Base-by-base conservation (phyloP, 2,797 vertebrate species). In the Phalloptychus januarius region DNA sequence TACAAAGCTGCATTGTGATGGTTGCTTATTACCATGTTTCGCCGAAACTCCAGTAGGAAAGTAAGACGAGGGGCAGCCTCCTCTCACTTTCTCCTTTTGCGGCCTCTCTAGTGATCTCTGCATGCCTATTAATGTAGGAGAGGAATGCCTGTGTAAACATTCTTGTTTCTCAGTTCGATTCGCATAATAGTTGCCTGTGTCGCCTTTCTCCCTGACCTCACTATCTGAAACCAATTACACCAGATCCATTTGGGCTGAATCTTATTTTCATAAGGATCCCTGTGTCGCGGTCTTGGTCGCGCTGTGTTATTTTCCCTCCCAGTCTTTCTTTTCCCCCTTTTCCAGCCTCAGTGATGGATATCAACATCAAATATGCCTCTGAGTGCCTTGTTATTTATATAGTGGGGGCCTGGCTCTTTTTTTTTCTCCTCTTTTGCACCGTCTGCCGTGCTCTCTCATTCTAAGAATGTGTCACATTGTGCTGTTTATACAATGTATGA, bases 181-280 rank as follows among this genome's bases (percentile, higher is more conserved):
- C 95, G 95, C 96, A 96, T 97, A 98, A 97, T 97, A 96, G 95
- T 95, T 94, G 96, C 96, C 96, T 94, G 95, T 98, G 97, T 99
- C 96, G 86, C 96, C 96, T 98, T 98, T 97, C 97, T 97, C 95
- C 96, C 96, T 97, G 97, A 98, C 97, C 97, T 96, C 92, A 90
- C 97, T 98, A 98, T 99, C 98, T 99, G 97, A 98, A 99, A 98
- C 97, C 98, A 99, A 99, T 98, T 99, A 99, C 96, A 94, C 93
- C 95, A 95, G 97, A 98, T 98, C 97, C 97, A 97, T 98, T 98
- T 97, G 97, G 97, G 95, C 96, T 95, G 96, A 96, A 97, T 97
- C 96, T 97, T 99, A 98, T 98, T 98, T 98, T 98, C 97, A 96
- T 98, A 98, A 98, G 96, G 96, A 98, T 96, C 95, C 90, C 95